Conservation (phyloP, 53 echinoderm and acorn worm species). For the Antedon mediterranea region DNA sequence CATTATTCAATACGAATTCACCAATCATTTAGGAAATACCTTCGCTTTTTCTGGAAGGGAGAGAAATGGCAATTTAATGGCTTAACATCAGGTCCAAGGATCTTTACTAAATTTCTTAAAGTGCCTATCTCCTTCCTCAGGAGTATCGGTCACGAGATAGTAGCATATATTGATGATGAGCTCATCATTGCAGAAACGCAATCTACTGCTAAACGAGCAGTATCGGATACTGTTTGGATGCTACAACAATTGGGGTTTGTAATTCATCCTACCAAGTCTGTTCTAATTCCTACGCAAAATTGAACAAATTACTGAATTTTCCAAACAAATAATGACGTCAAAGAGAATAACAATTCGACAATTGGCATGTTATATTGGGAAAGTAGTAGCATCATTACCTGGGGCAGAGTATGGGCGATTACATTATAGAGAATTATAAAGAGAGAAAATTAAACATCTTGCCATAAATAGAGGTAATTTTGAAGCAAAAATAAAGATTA, state of each 20-base stretch:
- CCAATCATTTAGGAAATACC: constrained; percentile 3
- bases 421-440: neutral
- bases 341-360: neutral
- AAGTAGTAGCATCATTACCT: constrained; percentile 6
- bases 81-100: constrained; percentile 15
- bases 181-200: constrained; percentile 5
- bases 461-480: neutral
- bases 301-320: too few species aligned
- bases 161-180: constrained; percentile 31
- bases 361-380: constrained; percentile 13
- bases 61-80: constrained; percentile 31
- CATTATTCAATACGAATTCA: constrained; percentile 29
- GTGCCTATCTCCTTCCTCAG: constrained; percentile 6
- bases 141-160: constrained; percentile 4
- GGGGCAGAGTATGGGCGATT: neutral
- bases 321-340: neutral
- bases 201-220: constrained; percentile 15
- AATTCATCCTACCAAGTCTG: neutral
- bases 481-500: neutral
- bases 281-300: neutral
- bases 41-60: constrained; percentile 23
- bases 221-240: too few species aligned
- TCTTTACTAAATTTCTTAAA: constrained; percentile 35
- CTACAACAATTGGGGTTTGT: neutral
- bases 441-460: neutral